A percentile compares a stretch with the other conserved stretches of the same genome.
These are phyloP conservation scores for Apostichopus parvimensis DNA, from an alignment of 35 echinoderm and acorn worm genomes.

Conservation along the genomic window DNA sequence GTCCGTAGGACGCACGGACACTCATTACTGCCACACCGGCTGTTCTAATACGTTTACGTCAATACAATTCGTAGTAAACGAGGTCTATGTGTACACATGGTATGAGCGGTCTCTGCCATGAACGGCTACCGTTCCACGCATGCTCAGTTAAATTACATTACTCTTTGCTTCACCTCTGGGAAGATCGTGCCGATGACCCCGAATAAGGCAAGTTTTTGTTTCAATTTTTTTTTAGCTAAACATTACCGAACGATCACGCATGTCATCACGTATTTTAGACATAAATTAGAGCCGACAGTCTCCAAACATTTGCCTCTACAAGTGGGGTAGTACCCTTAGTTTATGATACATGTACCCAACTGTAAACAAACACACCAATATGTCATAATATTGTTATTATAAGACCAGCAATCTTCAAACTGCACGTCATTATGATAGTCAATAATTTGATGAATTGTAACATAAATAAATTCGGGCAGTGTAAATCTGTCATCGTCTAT, in stretches of 20 bases:
- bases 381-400: background rate
- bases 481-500: background rate
- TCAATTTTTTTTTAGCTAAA: background rate
- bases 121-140: no score
- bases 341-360: background rate
- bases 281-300: background rate
- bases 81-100: no score
- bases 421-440: background rate
- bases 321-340: no score
- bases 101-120: no score
- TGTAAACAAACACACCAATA: background rate
- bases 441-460: background rate
- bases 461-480: background rate
- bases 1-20: no score
- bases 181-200: background rate
- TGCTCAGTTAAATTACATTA: no score
- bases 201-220: background rate
- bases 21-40: no score
- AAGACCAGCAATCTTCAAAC: background rate
- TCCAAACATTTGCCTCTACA: no score
- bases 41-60: no score
- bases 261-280: background rate
- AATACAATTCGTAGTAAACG: no score
- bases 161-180: background rate
- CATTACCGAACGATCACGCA: background rate